These are phyloP conservation scores for Mamestra brassicae DNA, from an alignment of 2,888 invertebrate genomes.

Conservation along the genomic window DNA sequence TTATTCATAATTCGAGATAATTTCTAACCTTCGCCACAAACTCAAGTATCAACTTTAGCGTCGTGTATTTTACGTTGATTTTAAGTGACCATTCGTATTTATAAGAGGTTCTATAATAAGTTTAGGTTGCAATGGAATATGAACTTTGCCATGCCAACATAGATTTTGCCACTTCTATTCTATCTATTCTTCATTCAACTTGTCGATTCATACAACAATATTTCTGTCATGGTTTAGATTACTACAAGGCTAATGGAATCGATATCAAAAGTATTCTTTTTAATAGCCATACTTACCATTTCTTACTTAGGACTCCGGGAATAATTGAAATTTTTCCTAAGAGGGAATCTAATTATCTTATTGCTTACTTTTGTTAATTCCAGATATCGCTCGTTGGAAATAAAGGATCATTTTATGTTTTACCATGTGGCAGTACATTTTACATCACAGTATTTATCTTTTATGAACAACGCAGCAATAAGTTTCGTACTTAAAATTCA, in stretches of 20 bases:
- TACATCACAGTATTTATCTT: not conserved
- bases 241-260: not conserved
- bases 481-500: constrained; percentile 25
- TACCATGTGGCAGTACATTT: not conserved
- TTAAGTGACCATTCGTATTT: too few species aligned
- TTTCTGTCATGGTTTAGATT: not conserved
- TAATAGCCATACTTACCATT: too few species aligned
- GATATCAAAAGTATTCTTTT: not conserved
- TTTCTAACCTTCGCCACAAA: not conserved
- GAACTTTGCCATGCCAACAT: too few species aligned
- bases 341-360: not conserved
- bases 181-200: too few species aligned
- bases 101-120: too few species aligned
- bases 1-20: not conserved
- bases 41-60: too few species aligned
- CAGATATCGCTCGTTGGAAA: not conserved
- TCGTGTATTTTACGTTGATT: too few species aligned
- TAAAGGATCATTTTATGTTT: not conserved
- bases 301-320: not conserved
- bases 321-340: not conserved
- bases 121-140: too few species aligned
- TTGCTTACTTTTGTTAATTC: not conserved
- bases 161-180: too few species aligned
- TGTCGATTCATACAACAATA: too few species aligned
- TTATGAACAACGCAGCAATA: constrained; percentile 22